Base-by-base conservation (phyloP, 2,113 vertebrate genomes). In the Rhinopomastus cyanomelas region DNA sequence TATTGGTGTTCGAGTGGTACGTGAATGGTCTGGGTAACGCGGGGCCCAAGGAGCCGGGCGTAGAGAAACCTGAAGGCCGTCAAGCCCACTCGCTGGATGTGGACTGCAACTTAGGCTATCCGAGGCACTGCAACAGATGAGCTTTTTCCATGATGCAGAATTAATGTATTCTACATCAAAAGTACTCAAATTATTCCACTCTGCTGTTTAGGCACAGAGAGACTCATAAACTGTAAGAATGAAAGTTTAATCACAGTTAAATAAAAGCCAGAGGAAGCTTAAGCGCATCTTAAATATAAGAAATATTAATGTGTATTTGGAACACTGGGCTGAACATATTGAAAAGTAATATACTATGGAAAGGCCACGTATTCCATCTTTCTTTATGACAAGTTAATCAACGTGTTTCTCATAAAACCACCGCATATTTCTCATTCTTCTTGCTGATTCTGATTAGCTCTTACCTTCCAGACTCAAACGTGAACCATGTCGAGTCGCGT, bases 401-500 rank as follows among this genome's bases (percentile, higher is more conserved):
- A 22, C 39, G 3, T 49, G 36, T 12, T 64, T 51, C 21, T 52
- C 79, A 15, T 42, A 65, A 81, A 88, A 76, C 10, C 5, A 37
- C 5, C 5, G 8, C 11, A 64, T 52, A 52, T 55, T 74, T 82
- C 32, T 37, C 42, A 42, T 42, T 42, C 5, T 44, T 46, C 17
- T 64, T 77, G n/a, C 32, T n/a, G 16, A 2, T 49, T 52, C n/a
- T 80, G 26, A 44, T 81, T 73, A 88, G 26, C 13, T 48, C 97
- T 98, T 97, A 99, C 99, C 99, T 99, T 97, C 99, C 99, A 6
- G 99, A 99, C 85, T 99, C 99, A 85, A 99, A 99, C 2, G 99
- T 99, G 96, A 99, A 99, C 98, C 99, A 99, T 3, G 99, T 99
- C 8, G 99, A 99, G 90, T 99, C 99, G 64, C 99, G 98, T n/a